Evolutionary conservation across 2,888 invertebrate species (phyloP).

Genomic region (Ormyrus pomaceus): DNA sequence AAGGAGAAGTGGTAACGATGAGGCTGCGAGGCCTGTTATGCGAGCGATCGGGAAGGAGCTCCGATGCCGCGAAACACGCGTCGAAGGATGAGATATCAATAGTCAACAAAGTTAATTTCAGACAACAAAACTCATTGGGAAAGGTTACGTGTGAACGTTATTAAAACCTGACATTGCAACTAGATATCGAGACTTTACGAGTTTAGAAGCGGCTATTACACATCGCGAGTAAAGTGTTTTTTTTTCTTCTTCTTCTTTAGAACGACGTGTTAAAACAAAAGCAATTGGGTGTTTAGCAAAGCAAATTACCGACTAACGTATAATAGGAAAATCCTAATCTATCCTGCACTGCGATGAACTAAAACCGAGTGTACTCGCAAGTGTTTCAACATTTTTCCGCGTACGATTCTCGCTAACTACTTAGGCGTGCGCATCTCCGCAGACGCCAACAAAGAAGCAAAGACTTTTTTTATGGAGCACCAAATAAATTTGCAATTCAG

Average conservation of each 20-base stretch:
- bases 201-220: neutral
- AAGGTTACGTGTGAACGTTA: neutral
- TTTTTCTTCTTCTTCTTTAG: neutral
- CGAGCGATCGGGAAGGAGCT: constrained; percentile 1
- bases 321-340: neutral
- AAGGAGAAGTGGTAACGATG: neutral
- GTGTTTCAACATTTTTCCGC: neutral
- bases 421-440: neutral
- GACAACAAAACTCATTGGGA: constrained; percentile 2
- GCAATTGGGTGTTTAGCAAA: neutral
- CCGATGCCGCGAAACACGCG: neutral
- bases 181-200: neutral
- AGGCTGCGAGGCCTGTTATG: neutral
- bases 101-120: constrained; percentile 9
- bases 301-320: neutral
- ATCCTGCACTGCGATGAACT: too few species aligned
- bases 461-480: constrained; percentile 6
- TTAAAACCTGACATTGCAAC: neutral
- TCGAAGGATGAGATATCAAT: constrained; percentile 18
- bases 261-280: neutral
- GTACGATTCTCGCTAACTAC: neutral
- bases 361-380: too few species aligned
- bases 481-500: constrained; percentile 1
- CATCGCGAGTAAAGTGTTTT: neutral
- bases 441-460: neutral